These are phyloP conservation scores for Sternarchorhynchus goeldii DNA, from an alignment of 2,797 vertebrate genomes.

Conservation along the genomic window DNA sequence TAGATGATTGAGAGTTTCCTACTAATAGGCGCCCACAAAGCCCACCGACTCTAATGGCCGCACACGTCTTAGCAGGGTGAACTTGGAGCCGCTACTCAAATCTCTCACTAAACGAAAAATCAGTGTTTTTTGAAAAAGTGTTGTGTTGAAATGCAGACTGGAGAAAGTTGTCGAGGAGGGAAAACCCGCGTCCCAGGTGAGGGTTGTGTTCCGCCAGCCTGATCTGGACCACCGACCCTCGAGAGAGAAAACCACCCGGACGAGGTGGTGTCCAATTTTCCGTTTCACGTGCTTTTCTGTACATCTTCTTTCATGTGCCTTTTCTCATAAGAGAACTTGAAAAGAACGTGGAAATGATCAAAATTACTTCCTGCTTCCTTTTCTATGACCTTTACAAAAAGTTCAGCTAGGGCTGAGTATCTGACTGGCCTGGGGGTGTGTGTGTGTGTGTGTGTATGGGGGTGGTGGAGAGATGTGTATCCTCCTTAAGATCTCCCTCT, in stretches of 20 bases:
- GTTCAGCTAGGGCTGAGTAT: conserved; percentile 21
- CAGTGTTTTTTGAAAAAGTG: background rate
- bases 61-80: conserved; percentile 47
- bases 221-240: too few species aligned
- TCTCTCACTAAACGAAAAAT: background rate
- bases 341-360: conserved; percentile 50
- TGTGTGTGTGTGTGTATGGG: conserved; percentile 25
- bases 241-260: background rate
- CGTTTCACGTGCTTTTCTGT: conserved; percentile 33
- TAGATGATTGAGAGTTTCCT: conserved; percentile 75
- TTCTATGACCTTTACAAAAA: conserved; percentile 41
- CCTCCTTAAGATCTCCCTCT: conserved; percentile 31
- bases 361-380: conserved; percentile 54
- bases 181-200: background rate
- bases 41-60: conserved; percentile 59
- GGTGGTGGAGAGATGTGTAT: conserved; percentile 30
- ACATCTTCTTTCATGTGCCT: conserved; percentile 29
- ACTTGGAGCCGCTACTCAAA: conserved; percentile 1
- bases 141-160: background rate
- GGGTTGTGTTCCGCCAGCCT: background rate
- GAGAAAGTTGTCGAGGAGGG: background rate
- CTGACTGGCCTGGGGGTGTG: conserved; percentile 21
- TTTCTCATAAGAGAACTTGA: conserved; percentile 20
- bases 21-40: conserved; percentile 60
- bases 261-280: conserved; percentile 13